phyloP scores from a whole-genome alignment of 2,888 invertebrate species.

The Drosophila meridionalis region DNA sequence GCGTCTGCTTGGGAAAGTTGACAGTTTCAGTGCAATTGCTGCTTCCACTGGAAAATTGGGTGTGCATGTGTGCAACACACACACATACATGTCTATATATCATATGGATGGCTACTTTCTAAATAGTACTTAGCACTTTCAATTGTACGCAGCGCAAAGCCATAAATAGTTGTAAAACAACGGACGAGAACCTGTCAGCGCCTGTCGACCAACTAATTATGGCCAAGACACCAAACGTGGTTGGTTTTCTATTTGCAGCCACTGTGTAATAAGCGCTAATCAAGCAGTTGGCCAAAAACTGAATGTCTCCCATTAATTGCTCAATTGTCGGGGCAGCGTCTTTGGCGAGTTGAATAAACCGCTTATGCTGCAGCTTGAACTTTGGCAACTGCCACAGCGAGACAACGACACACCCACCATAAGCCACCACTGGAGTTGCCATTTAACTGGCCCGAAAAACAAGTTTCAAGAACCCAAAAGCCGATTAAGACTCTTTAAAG shows the following conservation, averaged over 20 bases:
- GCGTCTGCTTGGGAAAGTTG: constrained; percentile 66
- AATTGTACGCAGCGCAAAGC: constrained; percentile 48
- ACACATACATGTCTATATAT: neutral
- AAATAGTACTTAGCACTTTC: constrained; percentile 80
- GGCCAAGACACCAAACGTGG: constrained; percentile 36
- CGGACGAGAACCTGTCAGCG: constrained; percentile 55
- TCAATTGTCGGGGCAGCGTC: constrained; percentile 57
- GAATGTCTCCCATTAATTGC: constrained; percentile 69
- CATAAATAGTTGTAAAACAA: constrained; percentile 30
- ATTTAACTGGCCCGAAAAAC: constrained; percentile 45
- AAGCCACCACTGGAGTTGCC: constrained; percentile 42
- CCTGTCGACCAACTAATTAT: constrained; percentile 49
- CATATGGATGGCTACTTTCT: constrained; percentile 63
- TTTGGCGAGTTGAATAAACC: constrained; percentile 58
- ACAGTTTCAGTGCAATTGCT: constrained; percentile 69
- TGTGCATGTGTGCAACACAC: constrained; percentile 17
- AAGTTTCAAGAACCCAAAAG: constrained; percentile 50
- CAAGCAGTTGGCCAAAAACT: constrained; percentile 55
- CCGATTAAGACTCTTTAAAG: constrained; percentile 18
- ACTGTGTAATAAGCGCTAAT: constrained; percentile 41
- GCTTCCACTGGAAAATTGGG: constrained; percentile 50
- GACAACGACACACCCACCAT: constrained; percentile 47
- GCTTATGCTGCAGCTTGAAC: constrained; percentile 42
- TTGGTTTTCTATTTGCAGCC: constrained; percentile 28
- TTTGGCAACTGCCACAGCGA: constrained; percentile 40